A percentile compares a stretch with the other conserved stretches of the same genome.
These are phyloP conservation scores for Automeris io DNA, from an alignment of 2,888 invertebrate genomes.

Conservation along the genomic window DNA sequence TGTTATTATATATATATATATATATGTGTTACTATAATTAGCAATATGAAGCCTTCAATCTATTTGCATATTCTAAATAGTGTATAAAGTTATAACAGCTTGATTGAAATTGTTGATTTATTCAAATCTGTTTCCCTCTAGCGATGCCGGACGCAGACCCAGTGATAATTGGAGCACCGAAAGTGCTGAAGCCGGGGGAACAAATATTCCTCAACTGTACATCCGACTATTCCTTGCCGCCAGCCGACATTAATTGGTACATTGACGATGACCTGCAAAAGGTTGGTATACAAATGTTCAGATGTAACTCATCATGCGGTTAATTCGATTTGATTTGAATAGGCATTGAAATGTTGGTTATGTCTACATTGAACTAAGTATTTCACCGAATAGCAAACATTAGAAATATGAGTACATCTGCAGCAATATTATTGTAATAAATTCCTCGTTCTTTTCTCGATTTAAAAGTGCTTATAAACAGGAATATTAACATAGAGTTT, in stretches of 20 bases:
- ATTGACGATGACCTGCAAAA: conserved; percentile 65
- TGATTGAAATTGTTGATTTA: conserved; percentile 25
- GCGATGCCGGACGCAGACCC: conserved; percentile 67
- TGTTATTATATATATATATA: too few relatives aligned
- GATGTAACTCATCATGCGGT: too few relatives aligned
- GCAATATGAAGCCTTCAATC: conserved; percentile 9
- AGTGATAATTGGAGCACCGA: conserved; percentile 58
- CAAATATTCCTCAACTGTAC: conserved; percentile 66
- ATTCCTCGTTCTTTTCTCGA: too few relatives aligned
- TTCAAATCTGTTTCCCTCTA: conserved; percentile 45
- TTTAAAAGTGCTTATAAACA: too few relatives aligned
- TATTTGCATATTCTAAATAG: conserved; percentile 22
- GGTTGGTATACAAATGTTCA: conserved; percentile 46
- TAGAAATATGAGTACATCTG: too few relatives aligned
- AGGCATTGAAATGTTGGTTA: too few relatives aligned
- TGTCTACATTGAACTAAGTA: too few relatives aligned
- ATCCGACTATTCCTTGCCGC: conserved; percentile 63
- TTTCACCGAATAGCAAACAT: too few relatives aligned
- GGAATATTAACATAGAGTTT: too few relatives aligned
- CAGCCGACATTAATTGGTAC: conserved; percentile 71
- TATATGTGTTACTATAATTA: too few relatives aligned
- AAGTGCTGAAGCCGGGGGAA: conserved; percentile 63
- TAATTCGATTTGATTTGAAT: conserved; percentile 18
- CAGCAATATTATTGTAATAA: too few relatives aligned
- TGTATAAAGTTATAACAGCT: conserved; percentile 25